These are phyloP conservation scores for Zaprionus vittiger DNA, from an alignment of 1,140 invertebrate species.

Conservation along the genomic window DNA sequence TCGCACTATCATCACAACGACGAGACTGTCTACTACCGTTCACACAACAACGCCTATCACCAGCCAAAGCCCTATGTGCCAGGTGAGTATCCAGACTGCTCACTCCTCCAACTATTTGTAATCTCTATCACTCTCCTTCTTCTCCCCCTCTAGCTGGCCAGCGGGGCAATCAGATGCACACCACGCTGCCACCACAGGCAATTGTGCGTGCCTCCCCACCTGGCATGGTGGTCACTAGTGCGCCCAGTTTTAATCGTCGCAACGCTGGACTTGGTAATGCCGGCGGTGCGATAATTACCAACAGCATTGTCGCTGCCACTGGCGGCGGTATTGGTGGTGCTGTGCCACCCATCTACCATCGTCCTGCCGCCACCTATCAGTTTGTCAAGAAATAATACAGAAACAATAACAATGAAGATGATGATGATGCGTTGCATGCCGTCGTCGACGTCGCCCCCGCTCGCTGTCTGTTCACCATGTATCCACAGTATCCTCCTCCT, in stretches of 20 bases:
- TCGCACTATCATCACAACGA: constrained; percentile 83
- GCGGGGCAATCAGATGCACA: constrained; percentile 77
- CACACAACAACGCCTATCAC: constrained; percentile 80
- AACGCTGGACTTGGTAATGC: constrained; percentile 70
- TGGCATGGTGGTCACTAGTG: constrained; percentile 71
- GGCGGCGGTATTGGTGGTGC: constrained; percentile 65
- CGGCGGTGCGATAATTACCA: constrained; percentile 68
- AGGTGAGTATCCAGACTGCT: constrained; percentile 56
- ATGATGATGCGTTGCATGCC: constrained; percentile 50
- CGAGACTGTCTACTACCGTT: constrained; percentile 83
- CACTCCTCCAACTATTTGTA: not conserved
- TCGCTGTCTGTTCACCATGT: constrained; percentile 73
- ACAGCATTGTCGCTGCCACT: constrained; percentile 69
- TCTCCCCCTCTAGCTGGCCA: constrained; percentile 63
- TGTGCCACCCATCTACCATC: constrained; percentile 72
- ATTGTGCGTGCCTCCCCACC: constrained; percentile 78
- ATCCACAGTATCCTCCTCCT: constrained; percentile 46
- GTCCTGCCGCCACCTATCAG: constrained; percentile 77
- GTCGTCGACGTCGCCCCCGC: constrained; percentile 9
- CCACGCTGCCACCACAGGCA: constrained; percentile 73
- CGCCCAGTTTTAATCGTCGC: constrained; percentile 77
- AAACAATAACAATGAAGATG: constrained; percentile 41
- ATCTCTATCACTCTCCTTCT: not conserved
- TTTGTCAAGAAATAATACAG: constrained; percentile 83
- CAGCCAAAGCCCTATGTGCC: constrained; percentile 84